Percentiles rank a stretch among this genome's conserved stretches.
These are phyloP conservation scores for Fratercula arctica DNA, from an alignment of 2,797 vertebrate genomes.

Conservation along the genomic window DNA sequence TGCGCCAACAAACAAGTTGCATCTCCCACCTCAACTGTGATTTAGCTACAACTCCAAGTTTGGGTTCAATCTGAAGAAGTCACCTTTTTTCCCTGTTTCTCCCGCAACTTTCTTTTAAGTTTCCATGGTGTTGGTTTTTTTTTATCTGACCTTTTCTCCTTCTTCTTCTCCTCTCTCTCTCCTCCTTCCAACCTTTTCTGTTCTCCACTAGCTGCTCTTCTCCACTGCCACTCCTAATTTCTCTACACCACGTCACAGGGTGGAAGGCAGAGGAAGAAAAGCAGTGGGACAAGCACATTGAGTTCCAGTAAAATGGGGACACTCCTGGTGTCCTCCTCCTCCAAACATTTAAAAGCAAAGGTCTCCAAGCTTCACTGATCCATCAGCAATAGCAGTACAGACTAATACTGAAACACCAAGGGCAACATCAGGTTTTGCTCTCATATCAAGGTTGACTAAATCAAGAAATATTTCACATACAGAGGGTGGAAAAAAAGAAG, in stretches of 20 bases:
- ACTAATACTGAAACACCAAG: neutral
- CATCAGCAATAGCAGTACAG: neutral
- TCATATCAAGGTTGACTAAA: neutral
- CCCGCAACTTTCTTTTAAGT: neutral
- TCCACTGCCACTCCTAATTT: neutral
- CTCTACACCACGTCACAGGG: rapidly evolving
- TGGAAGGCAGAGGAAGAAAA: neutral
- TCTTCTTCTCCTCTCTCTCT: neutral
- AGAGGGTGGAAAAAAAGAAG: neutral
- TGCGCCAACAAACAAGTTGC: neutral
- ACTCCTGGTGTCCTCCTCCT: neutral
- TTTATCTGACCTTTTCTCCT: neutral
- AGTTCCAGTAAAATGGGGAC: neutral
- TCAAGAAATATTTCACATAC: neutral
- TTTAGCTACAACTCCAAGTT: neutral
- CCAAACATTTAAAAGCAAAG: neutral
- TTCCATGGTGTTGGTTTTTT: neutral
- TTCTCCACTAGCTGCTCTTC: neutral
- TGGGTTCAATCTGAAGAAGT: neutral
- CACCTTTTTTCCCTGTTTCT: neutral
- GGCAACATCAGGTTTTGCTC: neutral
- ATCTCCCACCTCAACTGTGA: neutral
- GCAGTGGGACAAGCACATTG: neutral
- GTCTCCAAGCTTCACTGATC: neutral
- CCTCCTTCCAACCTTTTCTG: neutral